Conservation (phyloP, 2,888 invertebrate genomes). For the Branchipolynoe longqiensis region DNA sequence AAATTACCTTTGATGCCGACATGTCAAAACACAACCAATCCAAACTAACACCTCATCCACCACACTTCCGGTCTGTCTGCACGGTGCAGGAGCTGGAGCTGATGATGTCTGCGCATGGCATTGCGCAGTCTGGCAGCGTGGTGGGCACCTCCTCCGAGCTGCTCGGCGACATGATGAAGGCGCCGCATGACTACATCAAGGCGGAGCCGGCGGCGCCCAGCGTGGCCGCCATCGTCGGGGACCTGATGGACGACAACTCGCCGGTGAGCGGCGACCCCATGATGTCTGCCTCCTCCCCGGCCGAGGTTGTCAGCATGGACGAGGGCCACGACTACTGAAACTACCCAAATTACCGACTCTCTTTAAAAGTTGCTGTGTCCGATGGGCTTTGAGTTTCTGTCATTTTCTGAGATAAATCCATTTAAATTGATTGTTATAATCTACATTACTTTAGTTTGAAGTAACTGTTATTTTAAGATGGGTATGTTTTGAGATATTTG, state of each 20-base stretch:
- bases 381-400: too few species aligned
- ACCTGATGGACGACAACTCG: slow-evolving; percentile 73
- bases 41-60: too few species aligned
- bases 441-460: too few species aligned
- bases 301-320: slow-evolving; percentile 15
- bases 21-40: too few species aligned
- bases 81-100: slow-evolving; percentile 75
- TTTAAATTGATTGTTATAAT: too few species aligned
- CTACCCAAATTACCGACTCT: too few species aligned
- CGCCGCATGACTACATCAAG: slow-evolving; percentile 56
- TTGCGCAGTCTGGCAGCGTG: slow-evolving; percentile 62
- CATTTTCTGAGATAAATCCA: too few species aligned
- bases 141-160: slow-evolving; percentile 49
- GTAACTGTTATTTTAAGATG: too few species aligned
- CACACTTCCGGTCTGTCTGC: too few species aligned
- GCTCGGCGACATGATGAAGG: slow-evolving; percentile 58
- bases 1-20: background rate
- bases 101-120: slow-evolving; percentile 73
- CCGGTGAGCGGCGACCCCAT: slow-evolving; percentile 77
- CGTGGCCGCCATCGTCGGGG: slow-evolving; percentile 1
- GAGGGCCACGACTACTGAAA: slow-evolving; percentile 22
- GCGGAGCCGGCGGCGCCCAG: slow-evolving; percentile 27
- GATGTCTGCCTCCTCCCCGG: slow-evolving; percentile 69
- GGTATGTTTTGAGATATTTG: too few species aligned
- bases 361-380: too few species aligned